Conservation (phyloP, 2,113 vertebrate genomes). For the Numenius arquata region DNA sequence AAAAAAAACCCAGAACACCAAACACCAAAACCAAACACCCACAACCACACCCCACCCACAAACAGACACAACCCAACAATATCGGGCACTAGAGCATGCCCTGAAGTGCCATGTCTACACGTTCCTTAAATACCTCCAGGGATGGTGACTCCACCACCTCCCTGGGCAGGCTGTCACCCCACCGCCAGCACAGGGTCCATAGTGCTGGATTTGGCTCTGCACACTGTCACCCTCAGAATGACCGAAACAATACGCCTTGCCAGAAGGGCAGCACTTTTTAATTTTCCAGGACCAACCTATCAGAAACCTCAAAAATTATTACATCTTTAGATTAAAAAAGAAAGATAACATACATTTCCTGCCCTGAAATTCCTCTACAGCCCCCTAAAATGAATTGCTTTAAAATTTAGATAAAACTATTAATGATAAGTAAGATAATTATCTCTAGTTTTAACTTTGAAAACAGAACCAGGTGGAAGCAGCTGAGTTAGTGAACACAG, state of each 20-base stretch:
- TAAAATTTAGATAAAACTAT: not conserved
- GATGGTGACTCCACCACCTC: too few species aligned
- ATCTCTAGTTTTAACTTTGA: not conserved
- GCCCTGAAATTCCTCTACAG: not conserved
- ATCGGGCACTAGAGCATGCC: too few species aligned
- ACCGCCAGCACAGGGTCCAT: rapidly evolving
- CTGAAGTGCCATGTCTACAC: too few species aligned
- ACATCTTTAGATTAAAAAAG: not conserved
- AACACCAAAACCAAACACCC: too few species aligned
- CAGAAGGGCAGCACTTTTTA: not conserved
- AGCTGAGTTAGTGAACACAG: not conserved
- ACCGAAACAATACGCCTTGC: not conserved
- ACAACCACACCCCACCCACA: too few species aligned
- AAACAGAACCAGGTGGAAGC: not conserved
- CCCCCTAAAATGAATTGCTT: not conserved
- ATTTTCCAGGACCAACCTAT: not conserved
- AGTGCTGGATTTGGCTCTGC: not conserved
- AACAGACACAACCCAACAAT: too few species aligned
- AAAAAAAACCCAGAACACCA: too few species aligned
- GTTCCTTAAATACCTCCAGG: too few species aligned
- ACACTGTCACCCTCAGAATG: not conserved
- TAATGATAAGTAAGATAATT: not conserved
- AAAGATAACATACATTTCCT: not conserved
- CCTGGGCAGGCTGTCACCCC: not conserved
- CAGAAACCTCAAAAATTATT: not conserved